These are phyloP conservation scores for Oncorhynchus kisutch DNA, from an alignment of 2,113 vertebrate genomes.

Conservation along the genomic window DNA sequence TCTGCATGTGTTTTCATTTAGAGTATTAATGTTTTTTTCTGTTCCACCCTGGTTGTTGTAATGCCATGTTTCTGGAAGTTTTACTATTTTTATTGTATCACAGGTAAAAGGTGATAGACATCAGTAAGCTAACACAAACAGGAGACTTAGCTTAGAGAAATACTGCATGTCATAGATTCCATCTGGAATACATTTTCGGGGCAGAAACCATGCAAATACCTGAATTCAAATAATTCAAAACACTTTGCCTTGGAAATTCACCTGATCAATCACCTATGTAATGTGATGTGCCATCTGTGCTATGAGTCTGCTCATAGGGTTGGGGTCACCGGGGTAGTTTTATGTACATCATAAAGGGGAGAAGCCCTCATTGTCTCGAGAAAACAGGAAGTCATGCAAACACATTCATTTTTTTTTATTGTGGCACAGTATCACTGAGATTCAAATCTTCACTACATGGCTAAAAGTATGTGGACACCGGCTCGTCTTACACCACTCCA, in stretches of 20 bases:
- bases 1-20: slow-evolving; percentile 61
- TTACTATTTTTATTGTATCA: neutral
- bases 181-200: neutral
- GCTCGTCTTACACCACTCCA: too few relatives aligned
- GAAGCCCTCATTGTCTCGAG: slow-evolving; percentile 19
- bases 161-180: neutral
- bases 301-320: neutral
- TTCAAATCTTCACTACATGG: too few relatives aligned
- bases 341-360: slow-evolving; percentile 10
- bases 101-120: neutral
- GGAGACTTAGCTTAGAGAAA: neutral
- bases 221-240: neutral
- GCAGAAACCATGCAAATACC: neutral
- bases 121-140: neutral
- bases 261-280: neutral
- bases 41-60: neutral
- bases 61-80: neutral
- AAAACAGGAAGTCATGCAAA: slow-evolving; percentile 1
- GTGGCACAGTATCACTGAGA: too few relatives aligned
- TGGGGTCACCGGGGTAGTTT: neutral
- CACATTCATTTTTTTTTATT: too few relatives aligned
- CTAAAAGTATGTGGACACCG: too few relatives aligned
- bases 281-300: slow-evolving; percentile 1
- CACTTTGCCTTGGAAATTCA: neutral
- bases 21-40: slow-evolving; percentile 37